Conservation (phyloP, 2,888 invertebrate species). For the Stenodema calcarata region DNA sequence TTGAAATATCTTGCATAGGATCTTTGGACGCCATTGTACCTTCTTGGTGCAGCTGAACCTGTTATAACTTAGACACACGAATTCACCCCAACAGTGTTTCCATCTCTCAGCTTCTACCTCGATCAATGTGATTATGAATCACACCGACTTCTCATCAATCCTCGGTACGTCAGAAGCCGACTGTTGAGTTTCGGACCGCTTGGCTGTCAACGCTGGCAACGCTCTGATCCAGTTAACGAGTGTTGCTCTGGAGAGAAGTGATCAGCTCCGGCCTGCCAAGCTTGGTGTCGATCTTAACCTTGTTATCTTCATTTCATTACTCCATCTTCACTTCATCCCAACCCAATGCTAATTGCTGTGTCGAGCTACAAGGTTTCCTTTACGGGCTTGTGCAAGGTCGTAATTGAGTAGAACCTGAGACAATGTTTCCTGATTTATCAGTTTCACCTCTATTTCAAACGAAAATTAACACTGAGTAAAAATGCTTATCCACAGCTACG, state of each 20-base stretch:
- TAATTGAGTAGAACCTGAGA: not conserved
- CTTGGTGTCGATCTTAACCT: slow-evolving; percentile 2
- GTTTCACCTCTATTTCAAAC: not conserved
- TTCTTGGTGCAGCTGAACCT: no score
- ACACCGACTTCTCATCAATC: not conserved
- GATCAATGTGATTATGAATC: not conserved
- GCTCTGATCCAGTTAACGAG: not conserved
- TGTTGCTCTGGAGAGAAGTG: not conserved
- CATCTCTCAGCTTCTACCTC: no score
- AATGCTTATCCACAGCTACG: no score
- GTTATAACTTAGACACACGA: no score
- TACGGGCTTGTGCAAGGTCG: not conserved
- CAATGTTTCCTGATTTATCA: not conserved
- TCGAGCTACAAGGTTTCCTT: not conserved
- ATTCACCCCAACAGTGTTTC: no score
- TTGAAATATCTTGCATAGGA: no score
- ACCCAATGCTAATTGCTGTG: slow-evolving; percentile 1
- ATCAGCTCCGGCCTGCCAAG: not conserved
- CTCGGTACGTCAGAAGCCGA: not conserved
- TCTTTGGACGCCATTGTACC: no score
- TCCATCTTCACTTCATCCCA: not conserved
- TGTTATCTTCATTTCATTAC: slow-evolving; percentile 22
- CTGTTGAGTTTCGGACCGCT: not conserved
- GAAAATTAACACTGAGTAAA: not conserved
- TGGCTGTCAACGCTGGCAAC: not conserved